phyloP scores from a whole-genome alignment of 1,140 invertebrate genomes.

The Eciton burchellii region DNA sequence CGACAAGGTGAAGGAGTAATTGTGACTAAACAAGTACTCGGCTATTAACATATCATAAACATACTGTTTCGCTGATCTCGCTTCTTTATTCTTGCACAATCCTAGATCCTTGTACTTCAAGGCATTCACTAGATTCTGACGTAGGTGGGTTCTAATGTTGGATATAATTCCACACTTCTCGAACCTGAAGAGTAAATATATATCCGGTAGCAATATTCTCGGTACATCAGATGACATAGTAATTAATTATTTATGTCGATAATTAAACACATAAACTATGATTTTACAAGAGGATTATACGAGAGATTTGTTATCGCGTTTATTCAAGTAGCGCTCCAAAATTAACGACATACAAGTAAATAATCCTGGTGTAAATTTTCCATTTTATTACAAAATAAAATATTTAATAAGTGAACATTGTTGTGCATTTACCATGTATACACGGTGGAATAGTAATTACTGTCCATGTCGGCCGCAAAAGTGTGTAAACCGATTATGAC shows the following conservation, averaged over 20 bases:
- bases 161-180: slow-evolving; percentile 84
- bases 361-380: slow-evolving; percentile 9
- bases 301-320: not conserved
- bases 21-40: slow-evolving; percentile 82
- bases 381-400: not conserved
- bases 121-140: slow-evolving; percentile 82
- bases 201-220: slow-evolving; percentile 15
- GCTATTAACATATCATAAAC: slow-evolving; percentile 83
- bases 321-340: not conserved
- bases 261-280: not conserved
- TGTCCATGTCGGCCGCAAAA: slow-evolving; percentile 69
- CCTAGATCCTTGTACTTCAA: slow-evolving; percentile 79
- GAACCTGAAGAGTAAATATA: slow-evolving; percentile 77
- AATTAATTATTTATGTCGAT: not conserved
- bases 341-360: not conserved
- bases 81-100: slow-evolving; percentile 67
- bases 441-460: slow-evolving; percentile 76
- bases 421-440: slow-evolving; percentile 77
- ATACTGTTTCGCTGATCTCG: slow-evolving; percentile 83
- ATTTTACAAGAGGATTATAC: not conserved
- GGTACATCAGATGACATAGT: slow-evolving; percentile 13
- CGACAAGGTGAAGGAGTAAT: slow-evolving; percentile 83
- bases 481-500: not conserved
- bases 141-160: slow-evolving; percentile 82
- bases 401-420: not conserved